These are phyloP conservation scores for Gibbula magus DNA, from an alignment of 2,888 invertebrate genomes.

Conservation along the genomic window DNA sequence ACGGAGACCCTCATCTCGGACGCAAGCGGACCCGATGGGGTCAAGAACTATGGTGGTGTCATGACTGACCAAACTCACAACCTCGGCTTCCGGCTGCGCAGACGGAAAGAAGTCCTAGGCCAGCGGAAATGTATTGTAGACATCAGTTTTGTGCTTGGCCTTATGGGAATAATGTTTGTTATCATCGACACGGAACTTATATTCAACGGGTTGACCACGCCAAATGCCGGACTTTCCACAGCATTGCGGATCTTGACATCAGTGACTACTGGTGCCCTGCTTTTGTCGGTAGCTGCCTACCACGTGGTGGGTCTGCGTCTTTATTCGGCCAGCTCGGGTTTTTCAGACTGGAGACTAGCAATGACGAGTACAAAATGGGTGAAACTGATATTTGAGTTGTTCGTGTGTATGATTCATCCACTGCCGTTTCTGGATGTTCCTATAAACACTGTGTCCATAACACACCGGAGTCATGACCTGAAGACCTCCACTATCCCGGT, in stretches of 20 bases:
- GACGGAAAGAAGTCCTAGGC: slow-evolving; percentile 58
- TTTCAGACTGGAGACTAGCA: slow-evolving; percentile 60
- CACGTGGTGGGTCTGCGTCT: slow-evolving; percentile 59
- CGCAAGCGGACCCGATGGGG: slow-evolving; percentile 25
- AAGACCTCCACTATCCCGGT: slow-evolving; percentile 50
- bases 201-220: slow-evolving; percentile 45
- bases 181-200: slow-evolving; percentile 61
- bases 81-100: slow-evolving; percentile 59
- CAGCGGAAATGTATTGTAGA: slow-evolving; percentile 60
- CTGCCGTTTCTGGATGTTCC: slow-evolving; percentile 54
- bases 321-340: slow-evolving; percentile 57
- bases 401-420: slow-evolving; percentile 62
- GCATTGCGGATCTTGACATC: slow-evolving; percentile 58
- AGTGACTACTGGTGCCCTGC: slow-evolving; percentile 54
- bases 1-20: slow-evolving; percentile 57
- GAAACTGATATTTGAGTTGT: slow-evolving; percentile 52
- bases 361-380: slow-evolving; percentile 53
- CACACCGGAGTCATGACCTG: slow-evolving; percentile 45
- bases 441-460: slow-evolving; percentile 49
- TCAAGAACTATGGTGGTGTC: slow-evolving; percentile 31
- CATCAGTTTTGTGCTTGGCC: slow-evolving; percentile 53
- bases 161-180: slow-evolving; percentile 55
- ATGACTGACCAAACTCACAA: slow-evolving; percentile 39
- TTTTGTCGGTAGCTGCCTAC: slow-evolving; percentile 54
- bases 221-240: slow-evolving; percentile 47